Base-by-base conservation (phyloP, 2,797 vertebrate genomes). In the Melanotaenia boesemani region DNA sequence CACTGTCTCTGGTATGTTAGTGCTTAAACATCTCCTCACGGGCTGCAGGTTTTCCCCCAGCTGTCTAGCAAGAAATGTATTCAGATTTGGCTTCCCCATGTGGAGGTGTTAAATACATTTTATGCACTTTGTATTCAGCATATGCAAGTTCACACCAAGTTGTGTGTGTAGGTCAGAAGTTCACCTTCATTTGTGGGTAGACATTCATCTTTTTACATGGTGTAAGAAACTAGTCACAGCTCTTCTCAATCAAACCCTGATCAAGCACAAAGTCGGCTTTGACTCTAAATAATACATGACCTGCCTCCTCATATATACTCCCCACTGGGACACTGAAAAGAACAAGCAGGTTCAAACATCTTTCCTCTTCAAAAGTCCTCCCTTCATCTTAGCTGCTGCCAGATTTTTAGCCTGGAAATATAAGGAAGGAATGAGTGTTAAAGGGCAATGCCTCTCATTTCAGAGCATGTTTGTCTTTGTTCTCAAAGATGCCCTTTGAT, bases 231-330 rank as follows among this genome's bases (percentile, higher is more conserved):
- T 75, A 86, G 79, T 84, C 84, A 80, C 87, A 85, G 70, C 70
- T 70, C 79, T 79, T 92, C 85, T 93, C 82, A 89, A 91, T 92
- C 88, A 92, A 87, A 77, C 76, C 67, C 71, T 86, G 93, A 94
- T 94, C 92, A 93, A 93, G 89, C 84, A 88, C 90, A 88, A 86
- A 86, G 83, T 76, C 75, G 79, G 81, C 75, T 87, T 89, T 67
- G 63, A 86, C 80, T 91, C 70, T 94, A 92, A 94, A 94, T 93
- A 92, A 93, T 92, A 93, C 85, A 94, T 94, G 86, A 92, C 90
- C 83, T 77, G 67, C 74, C 87, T 87, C 80, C 86, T 86, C 79
- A 80, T 85, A 88, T 71, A 80, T 84, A 73, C 79, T 75, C 86
- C 91, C 90, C 80, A 75, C 78, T 76, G 89, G 84, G 84, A 88